Conservation (phyloP, 2,113 vertebrate genomes). For the Aramus guarauna region DNA sequence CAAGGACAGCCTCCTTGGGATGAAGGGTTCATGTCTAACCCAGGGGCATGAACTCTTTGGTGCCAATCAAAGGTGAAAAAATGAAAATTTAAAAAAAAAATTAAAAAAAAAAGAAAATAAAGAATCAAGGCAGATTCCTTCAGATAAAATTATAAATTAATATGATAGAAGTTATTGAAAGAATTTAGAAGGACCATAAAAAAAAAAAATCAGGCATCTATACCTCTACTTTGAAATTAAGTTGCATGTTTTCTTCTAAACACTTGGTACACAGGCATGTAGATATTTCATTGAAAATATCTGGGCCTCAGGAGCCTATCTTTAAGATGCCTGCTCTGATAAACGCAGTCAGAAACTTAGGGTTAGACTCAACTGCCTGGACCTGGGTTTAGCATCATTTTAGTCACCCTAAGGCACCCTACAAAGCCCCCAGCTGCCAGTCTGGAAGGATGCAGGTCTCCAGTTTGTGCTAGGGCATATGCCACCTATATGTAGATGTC, state of each 20-base stretch:
- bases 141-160: background rate
- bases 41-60: background rate
- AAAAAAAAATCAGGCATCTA: background rate
- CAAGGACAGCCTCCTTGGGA: background rate
- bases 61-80: background rate
- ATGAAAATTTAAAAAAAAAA: background rate
- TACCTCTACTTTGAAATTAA: background rate
- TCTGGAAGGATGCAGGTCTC: background rate
- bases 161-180: background rate
- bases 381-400: background rate
- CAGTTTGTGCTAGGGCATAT: background rate
- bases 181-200: background rate
- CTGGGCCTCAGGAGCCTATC: background rate
- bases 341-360: background rate
- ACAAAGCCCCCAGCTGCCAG: rapidly evolving
- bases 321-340: background rate
- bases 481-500: background rate
- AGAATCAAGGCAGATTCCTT: background rate
- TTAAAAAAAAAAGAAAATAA: background rate
- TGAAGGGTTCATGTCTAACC: background rate
- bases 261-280: background rate
- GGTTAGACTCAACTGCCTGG: background rate
- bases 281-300: background rate
- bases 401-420: background rate
- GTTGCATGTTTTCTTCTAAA: background rate